A percentile compares a stretch with the other conserved stretches of the same genome.
phyloP scores from a whole-genome alignment of 2,113 vertebrate genomes.

The Sapayoa aenigma region DNA sequence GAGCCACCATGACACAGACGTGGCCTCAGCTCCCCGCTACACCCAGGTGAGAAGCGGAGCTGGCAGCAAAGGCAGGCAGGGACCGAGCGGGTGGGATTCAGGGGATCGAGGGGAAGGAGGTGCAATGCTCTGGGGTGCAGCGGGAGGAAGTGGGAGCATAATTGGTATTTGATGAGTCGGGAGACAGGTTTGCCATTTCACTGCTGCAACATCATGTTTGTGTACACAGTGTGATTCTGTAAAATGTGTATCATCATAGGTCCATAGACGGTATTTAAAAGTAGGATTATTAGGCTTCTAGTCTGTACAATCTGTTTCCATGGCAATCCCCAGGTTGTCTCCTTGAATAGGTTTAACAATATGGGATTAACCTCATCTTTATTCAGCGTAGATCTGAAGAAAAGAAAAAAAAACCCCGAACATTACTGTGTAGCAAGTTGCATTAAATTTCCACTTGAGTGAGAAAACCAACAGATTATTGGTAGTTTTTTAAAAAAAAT shows the following conservation, averaged over 20 bases:
- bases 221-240: neutral
- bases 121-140: neutral
- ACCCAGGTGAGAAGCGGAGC: accelerated
- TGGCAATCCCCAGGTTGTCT: constrained; percentile 56
- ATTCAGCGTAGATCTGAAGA: neutral
- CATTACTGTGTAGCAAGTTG: neutral
- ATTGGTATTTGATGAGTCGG: neutral
- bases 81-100: neutral
- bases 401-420: no score
- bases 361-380: constrained; percentile 56
- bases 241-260: neutral
- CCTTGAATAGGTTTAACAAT: constrained; percentile 36
- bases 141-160: neutral
- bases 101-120: neutral
- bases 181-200: neutral
- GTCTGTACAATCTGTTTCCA: constrained; percentile 52
- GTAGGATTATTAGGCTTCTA: neutral
- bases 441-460: neutral
- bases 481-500: neutral
- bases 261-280: neutral
- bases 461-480: neutral
- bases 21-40: accelerated
- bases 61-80: neutral
- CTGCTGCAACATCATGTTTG: neutral
- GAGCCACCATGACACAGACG: neutral